A percentile compares a stretch with the other conserved stretches of the same genome.
Evolutionary conservation across 2,113 vertebrate genomes (phyloP).

Genomic region (Malurus melanocephalus): DNA sequence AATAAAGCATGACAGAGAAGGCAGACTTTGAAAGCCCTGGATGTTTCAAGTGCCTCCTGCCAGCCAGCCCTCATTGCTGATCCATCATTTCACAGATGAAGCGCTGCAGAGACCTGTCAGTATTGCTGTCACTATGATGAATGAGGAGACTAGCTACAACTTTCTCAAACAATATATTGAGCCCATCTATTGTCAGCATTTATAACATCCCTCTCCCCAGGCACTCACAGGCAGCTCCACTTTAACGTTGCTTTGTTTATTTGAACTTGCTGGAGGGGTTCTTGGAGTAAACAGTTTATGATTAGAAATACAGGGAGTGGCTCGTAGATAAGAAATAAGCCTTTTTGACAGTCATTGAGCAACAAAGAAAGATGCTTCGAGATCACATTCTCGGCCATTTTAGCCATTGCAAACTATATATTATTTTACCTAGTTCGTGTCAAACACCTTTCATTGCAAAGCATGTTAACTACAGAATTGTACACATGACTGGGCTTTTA

Average conservation of each 20-base stretch:
- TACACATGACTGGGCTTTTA: not conserved
- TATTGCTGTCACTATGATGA: slow-evolving; percentile 58
- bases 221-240: not conserved
- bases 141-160: slow-evolving; percentile 44
- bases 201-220: not conserved
- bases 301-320: not conserved
- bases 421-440: not conserved
- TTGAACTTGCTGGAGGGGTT: not conserved
- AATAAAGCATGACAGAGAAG: slow-evolving; percentile 31
- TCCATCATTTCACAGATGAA: slow-evolving; percentile 58
- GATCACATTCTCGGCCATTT: not conserved
- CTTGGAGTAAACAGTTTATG: not conserved
- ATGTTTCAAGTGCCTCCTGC: not conserved
- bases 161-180: slow-evolving; percentile 52
- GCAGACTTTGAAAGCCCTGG: not conserved
- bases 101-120: slow-evolving; percentile 49
- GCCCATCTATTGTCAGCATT: slow-evolving; percentile 16
- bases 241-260: slow-evolving; percentile 11
- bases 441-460: not conserved
- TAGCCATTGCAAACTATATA: not conserved
- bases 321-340: not conserved
- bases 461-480: not conserved
- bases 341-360: not conserved
- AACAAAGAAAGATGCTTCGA: not conserved
- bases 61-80: slow-evolving; percentile 25